A percentile compares a stretch with the other conserved stretches of the same genome.
Evolutionary conservation across 2,113 vertebrate species (phyloP).

Genomic region (Suricata suricatta): DNA sequence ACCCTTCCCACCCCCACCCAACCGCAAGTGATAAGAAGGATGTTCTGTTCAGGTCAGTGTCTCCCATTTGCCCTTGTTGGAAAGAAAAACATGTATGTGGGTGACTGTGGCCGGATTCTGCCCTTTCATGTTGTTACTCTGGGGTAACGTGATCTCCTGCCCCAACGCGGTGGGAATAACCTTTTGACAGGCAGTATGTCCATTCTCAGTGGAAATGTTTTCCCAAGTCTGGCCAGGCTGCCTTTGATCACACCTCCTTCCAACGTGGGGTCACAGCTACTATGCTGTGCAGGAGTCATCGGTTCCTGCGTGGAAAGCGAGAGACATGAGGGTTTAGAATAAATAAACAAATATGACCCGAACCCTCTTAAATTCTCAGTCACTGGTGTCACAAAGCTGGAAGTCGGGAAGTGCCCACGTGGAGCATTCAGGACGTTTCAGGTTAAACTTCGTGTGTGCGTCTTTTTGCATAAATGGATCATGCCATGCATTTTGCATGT

Average conservation of each 20-base stretch:
- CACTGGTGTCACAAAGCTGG: neutral
- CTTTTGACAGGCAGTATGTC: slow-evolving; percentile 94
- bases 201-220: slow-evolving; percentile 96
- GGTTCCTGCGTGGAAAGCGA: slow-evolving; percentile 78
- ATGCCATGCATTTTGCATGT: slow-evolving; percentile 41
- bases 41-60: slow-evolving; percentile 82
- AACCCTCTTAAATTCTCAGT: slow-evolving; percentile 60
- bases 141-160: slow-evolving; percentile 92
- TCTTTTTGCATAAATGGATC: slow-evolving; percentile 24
- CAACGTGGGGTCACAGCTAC: slow-evolving; percentile 89
- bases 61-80: slow-evolving; percentile 88
- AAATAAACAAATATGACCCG: slow-evolving; percentile 75
- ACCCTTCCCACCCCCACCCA: neutral
- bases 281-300: slow-evolving; percentile 83
- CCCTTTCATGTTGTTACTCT: slow-evolving; percentile 92
- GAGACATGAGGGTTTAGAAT: slow-evolving; percentile 72
- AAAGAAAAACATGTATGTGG: slow-evolving; percentile 92
- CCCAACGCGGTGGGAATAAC: slow-evolving; percentile 92
- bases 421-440: neutral
- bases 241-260: slow-evolving; percentile 93
- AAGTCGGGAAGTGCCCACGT: neutral
- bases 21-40: slow-evolving; percentile 81
- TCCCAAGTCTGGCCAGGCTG: slow-evolving; percentile 91
- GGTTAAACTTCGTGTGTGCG: slow-evolving; percentile 34
- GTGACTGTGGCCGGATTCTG: slow-evolving; percentile 86